Evolutionary conservation across 1,140 invertebrate species (phyloP).

Genomic region (Drosophila mauritiana): DNA sequence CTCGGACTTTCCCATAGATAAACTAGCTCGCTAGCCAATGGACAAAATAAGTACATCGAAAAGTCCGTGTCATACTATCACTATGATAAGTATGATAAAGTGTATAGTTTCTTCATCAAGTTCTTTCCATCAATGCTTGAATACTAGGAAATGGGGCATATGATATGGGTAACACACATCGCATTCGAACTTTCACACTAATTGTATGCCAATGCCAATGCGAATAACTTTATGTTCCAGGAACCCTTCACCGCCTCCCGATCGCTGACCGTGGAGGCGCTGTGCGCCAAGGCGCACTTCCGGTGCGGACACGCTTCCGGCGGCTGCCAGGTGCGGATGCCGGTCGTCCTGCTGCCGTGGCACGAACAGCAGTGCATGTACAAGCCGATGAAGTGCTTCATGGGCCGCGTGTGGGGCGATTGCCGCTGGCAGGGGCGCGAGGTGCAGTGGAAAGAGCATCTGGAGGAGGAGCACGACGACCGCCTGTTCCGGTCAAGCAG

Average conservation of each 20-base stretch:
- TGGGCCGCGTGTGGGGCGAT: conserved; percentile 83
- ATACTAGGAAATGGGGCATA: not conserved
- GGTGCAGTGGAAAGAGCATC: conserved; percentile 80
- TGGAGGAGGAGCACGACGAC: conserved; percentile 66
- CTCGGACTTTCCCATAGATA: not conserved
- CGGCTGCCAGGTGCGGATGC: conserved; percentile 74
- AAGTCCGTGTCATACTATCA: not conserved
- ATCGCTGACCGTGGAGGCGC: conserved; percentile 79
- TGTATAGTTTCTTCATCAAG: not conserved
- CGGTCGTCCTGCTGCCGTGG: conserved; percentile 74
- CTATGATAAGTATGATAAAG: not conserved
- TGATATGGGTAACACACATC: not conserved
- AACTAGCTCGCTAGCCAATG: not conserved
- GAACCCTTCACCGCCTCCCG: conserved; percentile 73
- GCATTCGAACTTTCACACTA: too few relatives aligned
- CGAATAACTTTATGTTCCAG: conserved; percentile 15
- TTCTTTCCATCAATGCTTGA: not conserved
- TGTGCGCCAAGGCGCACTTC: conserved; percentile 81
- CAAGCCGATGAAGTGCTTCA: conserved; percentile 83
- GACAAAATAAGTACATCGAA: not conserved
- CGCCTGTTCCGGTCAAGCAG: conserved; percentile 58
- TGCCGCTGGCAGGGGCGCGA: conserved; percentile 79
- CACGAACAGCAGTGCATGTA: conserved; percentile 83
- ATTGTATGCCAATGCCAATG: too few relatives aligned
- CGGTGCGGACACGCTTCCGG: conserved; percentile 71